phyloP scores from a whole-genome alignment of 2,888 invertebrate genomes.

The Agonopterix heracliana region DNA sequence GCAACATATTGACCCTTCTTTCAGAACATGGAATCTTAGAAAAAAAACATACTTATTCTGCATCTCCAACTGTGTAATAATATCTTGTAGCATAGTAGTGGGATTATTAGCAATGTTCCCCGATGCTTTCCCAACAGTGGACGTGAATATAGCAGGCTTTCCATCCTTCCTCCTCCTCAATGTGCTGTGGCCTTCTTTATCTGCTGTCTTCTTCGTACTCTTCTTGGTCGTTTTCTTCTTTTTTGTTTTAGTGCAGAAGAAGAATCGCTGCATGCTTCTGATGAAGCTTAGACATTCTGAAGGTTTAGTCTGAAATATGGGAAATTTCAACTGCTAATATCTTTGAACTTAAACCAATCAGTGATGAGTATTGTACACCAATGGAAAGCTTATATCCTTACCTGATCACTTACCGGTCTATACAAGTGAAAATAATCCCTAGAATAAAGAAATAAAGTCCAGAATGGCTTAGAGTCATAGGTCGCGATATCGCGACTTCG shows the following conservation, averaged over 20 bases:
- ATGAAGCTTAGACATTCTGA: slow-evolving; percentile 62
- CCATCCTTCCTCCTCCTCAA: slow-evolving; percentile 32
- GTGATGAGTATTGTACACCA: no score
- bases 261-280: slow-evolving; percentile 58
- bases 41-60: slow-evolving; percentile 72
- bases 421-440: no score
- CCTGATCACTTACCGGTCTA: no score
- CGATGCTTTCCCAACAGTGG: slow-evolving; percentile 65
- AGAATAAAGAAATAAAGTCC: no score
- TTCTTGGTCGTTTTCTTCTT: slow-evolving; percentile 42
- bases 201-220: slow-evolving; percentile 26
- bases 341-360: no score
- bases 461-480: no score
- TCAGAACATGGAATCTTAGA: no score
- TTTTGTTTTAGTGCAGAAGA: slow-evolving; percentile 65
- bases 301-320: slow-evolving; percentile 48
- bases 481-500: no score
- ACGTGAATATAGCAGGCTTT: slow-evolving; percentile 55
- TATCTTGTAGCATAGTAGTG: slow-evolving; percentile 79
- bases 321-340: not conserved
- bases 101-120: slow-evolving; percentile 68
- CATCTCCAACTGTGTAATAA: slow-evolving; percentile 82
- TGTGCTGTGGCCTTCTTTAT: slow-evolving; percentile 27
- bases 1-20: no score
- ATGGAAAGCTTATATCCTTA: no score